Conservation (phyloP, 2,888 invertebrate genomes). For the Drosophila glabriapex region DNA sequence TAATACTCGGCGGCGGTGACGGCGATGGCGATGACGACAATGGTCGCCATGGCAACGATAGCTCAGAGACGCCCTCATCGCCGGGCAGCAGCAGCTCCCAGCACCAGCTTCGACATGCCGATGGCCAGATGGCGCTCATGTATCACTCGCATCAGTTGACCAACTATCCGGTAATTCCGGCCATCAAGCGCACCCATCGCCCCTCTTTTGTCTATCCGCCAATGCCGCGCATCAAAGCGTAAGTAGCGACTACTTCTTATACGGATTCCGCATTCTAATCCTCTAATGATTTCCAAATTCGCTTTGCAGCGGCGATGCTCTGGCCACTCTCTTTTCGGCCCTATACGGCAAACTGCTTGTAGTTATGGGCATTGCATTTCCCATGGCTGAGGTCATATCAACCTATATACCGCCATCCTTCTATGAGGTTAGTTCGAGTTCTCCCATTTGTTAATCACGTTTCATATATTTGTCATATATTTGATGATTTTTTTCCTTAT, state of each 20-base stretch:
- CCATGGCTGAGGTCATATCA: constrained; percentile 98
- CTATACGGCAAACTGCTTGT: constrained; percentile 97
- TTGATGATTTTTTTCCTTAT: neutral
- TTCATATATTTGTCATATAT: neutral
- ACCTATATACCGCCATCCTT: constrained; percentile 97
- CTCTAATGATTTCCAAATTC: neutral
- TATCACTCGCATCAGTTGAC: constrained; percentile 85
- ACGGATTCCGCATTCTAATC: neutral
- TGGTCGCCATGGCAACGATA: constrained; percentile 67
- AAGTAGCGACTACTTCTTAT: constrained; percentile 62
- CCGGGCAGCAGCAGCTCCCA: constrained; percentile 77
- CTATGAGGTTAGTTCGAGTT: constrained; percentile 90
- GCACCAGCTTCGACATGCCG: constrained; percentile 68
- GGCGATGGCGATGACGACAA: constrained; percentile 65
- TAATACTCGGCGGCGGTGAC: constrained; percentile 69
- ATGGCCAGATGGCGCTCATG: constrained; percentile 84
- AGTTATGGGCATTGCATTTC: constrained; percentile 97
- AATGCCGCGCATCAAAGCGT: constrained; percentile 85
- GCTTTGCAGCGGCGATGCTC: constrained; percentile 90
- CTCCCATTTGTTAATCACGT: neutral
- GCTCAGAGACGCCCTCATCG: constrained; percentile 81
- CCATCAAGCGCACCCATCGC: constrained; percentile 84
- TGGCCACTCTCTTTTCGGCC: constrained; percentile 95
- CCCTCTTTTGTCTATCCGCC: constrained; percentile 84
- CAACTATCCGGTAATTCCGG: constrained; percentile 84